Conservation (phyloP, 2,113 vertebrate species). For the Oncorhynchus mykiss region DNA sequence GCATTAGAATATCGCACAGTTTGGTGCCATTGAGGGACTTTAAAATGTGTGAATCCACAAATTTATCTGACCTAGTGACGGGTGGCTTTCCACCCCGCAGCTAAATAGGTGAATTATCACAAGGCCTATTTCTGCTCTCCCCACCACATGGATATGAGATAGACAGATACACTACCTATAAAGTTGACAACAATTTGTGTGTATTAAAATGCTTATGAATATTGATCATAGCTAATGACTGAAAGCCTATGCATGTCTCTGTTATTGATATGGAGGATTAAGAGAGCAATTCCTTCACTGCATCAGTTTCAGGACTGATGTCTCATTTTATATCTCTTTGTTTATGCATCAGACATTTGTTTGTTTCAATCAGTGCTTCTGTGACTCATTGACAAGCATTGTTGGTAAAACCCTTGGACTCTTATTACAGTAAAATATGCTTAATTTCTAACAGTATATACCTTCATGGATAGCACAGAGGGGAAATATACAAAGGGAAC, state of each 20-base stretch:
- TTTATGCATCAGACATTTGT: neutral
- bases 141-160: slow-evolving; percentile 58
- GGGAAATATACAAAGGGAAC: neutral
- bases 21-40: slow-evolving; percentile 71
- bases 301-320: no score
- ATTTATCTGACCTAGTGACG: slow-evolving; percentile 66
- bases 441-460: neutral
- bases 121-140: slow-evolving; percentile 50
- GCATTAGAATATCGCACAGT: slow-evolving; percentile 73
- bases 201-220: no score
- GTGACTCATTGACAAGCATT: neutral
- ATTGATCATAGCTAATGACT: no score
- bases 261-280: no score
- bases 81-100: slow-evolving; percentile 60
- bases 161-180: neutral
- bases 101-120: slow-evolving; percentile 72
- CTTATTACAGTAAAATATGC: neutral
- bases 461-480: neutral
- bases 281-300: no score
- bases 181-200: neutral
- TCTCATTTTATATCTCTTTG: no score
- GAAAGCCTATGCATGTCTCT: no score
- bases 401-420: neutral
- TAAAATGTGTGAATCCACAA: slow-evolving; percentile 73
- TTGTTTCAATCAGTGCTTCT: neutral